Base-by-base conservation (phyloP, 2,113 vertebrate genomes). In the Corynorhinus townsendii region DNA sequence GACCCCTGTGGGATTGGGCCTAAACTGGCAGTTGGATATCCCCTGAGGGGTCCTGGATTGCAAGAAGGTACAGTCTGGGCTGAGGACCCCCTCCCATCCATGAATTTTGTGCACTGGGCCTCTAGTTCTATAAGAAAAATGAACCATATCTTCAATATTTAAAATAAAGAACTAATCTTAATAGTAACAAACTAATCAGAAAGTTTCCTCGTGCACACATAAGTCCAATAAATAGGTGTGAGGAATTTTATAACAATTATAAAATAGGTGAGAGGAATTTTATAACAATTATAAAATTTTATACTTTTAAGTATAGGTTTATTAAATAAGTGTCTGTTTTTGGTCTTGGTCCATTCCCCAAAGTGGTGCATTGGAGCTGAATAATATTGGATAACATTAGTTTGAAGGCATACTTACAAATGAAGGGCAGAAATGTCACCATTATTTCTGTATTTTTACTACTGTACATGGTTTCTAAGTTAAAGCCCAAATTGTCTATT, bases 221-320 rank as follows among this genome's bases (percentile, higher is more conserved):
- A 59, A 96, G 91, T 96, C 71, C 86, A 96, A 38, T 77, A 96
- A 90, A 90, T 54, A 96, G 62, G 75, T 35, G 89, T n/a, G 20
- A 96, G 49, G 77, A 96, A 86, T 96, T 86, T 95, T 88, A 88
- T 45, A 96, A 71, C 47, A 90, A 79, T 54, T 9, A 52, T 12
- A 47, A 95, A 90, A 91, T 54, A 96, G 62, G 75, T n/a, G 87
- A 38, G 22, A 96, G 47, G 83, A 96, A 86, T 96, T 86, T 95
- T 87, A 88, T 43, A 96, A 68, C 47, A 10, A 68, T 59, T 96
- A 45, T 15, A 91, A 77, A 91, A 84, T 85, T 59, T 43, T 79
- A 84, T 5, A 72, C 12, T 0, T 66, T 91, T 81, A 85, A 72
- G 40, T 77, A 72, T 35, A 40, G 35, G 20, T 43, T 93, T 88